Conservation (phyloP, 92 coral and sea anemone genomes). For the Porites cylindrica region DNA sequence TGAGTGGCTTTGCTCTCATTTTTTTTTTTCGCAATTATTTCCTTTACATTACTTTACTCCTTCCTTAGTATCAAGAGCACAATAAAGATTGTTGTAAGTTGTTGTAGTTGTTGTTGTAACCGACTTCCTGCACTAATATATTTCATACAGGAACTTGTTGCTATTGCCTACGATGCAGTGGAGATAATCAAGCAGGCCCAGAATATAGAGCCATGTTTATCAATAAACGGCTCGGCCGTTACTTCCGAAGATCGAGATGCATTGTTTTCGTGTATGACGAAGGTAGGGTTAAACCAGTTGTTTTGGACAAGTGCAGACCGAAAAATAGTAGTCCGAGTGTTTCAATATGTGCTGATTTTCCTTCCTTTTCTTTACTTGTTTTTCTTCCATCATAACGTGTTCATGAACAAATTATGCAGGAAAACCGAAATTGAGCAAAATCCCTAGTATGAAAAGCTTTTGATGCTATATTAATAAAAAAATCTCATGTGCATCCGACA, state of each 20-base stretch:
- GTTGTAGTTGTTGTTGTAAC: neutral
- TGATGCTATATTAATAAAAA: neutral
- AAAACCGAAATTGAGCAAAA: too few species aligned
- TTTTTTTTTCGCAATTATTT: too few species aligned
- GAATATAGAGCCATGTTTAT: neutral
- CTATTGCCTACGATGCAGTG: conserved; percentile 34
- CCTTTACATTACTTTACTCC: too few species aligned
- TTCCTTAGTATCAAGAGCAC: too few species aligned
- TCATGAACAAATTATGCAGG: too few species aligned
- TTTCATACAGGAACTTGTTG: conserved; percentile 32
- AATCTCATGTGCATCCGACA: neutral
- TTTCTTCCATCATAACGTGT: too few species aligned
- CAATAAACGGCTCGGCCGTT: conserved; percentile 2
- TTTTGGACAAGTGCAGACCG: conserved; percentile 48
- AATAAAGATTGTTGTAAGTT: too few species aligned
- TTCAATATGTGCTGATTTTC: neutral
- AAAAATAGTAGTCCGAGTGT: conserved; percentile 22
- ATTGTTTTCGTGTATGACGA: neutral
- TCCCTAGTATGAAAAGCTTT: too few species aligned
- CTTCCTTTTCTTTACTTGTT: neutral
- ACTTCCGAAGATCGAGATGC: neutral
- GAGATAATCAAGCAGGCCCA: conserved; percentile 15
- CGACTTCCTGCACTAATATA: neutral
- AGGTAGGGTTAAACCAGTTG: conserved; percentile 2
- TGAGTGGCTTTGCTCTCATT: too few species aligned